Evolutionary conservation across 2,888 invertebrate genomes (phyloP).

Genomic region (Macaria notata): DNA sequence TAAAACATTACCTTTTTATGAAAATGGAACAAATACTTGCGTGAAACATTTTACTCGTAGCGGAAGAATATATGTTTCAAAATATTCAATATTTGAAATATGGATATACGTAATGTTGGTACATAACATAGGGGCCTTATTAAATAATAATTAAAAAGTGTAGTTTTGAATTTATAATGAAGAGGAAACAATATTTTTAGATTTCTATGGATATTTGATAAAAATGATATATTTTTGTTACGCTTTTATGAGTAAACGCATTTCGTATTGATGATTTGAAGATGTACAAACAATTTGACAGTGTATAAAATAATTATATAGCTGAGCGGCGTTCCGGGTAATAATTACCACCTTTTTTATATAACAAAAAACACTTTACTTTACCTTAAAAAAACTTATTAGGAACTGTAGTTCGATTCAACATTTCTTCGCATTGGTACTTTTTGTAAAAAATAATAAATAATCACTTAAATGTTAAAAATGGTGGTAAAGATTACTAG

Average conservation of each 20-base stretch:
- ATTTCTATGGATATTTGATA: conserved; percentile 62
- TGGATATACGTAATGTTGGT: conserved; percentile 73
- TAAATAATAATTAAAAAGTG: conserved; percentile 47
- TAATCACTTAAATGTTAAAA: no score
- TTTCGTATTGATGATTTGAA: conserved; percentile 53
- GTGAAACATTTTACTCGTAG: conserved; percentile 44
- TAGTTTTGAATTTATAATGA: conserved; percentile 54
- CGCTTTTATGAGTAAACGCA: conserved; percentile 65
- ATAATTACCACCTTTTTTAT: no score
- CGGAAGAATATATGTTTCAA: conserved; percentile 22
- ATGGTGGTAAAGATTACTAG: no score
- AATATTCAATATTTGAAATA: conserved; percentile 57
- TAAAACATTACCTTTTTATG: no score
- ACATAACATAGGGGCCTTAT: conserved; percentile 74
- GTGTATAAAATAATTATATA: no score
- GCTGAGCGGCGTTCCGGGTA: neutral
- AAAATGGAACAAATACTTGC: no score
- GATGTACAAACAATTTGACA: neutral
- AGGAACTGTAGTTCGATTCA: no score
- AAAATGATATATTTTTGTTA: conserved; percentile 78
- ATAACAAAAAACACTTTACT: no score
- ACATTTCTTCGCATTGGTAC: no score
- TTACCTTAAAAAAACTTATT: no score
- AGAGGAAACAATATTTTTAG: conserved; percentile 61
- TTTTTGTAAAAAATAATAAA: no score